A percentile compares a stretch with the other conserved stretches of the same genome.
Conservation (phyloP, 2,888 invertebrate genomes). For the Pogonocherus hispidulus region DNA sequence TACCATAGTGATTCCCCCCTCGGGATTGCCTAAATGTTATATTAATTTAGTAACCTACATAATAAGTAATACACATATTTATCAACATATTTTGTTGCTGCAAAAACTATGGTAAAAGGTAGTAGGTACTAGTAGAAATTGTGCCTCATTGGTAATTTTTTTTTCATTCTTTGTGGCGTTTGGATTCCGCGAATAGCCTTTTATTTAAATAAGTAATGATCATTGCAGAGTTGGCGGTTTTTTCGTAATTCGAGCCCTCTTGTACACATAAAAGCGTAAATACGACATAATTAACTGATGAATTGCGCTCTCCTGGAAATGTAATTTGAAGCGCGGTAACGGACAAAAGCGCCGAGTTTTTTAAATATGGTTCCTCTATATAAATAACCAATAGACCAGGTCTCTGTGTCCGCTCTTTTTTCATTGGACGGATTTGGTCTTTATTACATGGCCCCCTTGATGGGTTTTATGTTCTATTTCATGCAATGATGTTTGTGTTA, state of each 20-base stretch:
- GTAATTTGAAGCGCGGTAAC: conserved; percentile 23
- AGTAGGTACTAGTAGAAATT: no score
- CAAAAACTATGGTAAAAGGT: no score
- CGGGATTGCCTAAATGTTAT: no score
- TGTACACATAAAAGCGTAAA: conserved; percentile 22
- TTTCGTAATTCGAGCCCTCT: conserved; percentile 22
- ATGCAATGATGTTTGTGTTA: conserved; percentile 3
- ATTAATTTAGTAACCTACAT: no score
- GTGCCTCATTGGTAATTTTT: neutral
- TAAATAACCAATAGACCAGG: conserved; percentile 27
- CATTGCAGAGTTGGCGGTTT: conserved; percentile 24
- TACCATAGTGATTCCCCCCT: no score
- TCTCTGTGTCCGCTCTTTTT: neutral
- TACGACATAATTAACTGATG: conserved; percentile 30
- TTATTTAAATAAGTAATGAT: conserved; percentile 28
- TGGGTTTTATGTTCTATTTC: neutral
- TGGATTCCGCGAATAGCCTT: conserved; percentile 24
- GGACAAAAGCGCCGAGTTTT: conserved; percentile 9
- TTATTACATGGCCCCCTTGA: conserved; percentile 18
- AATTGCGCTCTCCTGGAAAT: conserved; percentile 37
- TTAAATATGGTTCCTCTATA: conserved; percentile 24
- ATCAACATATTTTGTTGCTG: no score
- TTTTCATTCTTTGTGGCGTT: conserved; percentile 10
- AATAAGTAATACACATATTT: no score
- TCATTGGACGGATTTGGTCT: conserved; percentile 25